phyloP scores from a whole-genome alignment of 2,888 invertebrate species.

The Tipula lateralis region DNA sequence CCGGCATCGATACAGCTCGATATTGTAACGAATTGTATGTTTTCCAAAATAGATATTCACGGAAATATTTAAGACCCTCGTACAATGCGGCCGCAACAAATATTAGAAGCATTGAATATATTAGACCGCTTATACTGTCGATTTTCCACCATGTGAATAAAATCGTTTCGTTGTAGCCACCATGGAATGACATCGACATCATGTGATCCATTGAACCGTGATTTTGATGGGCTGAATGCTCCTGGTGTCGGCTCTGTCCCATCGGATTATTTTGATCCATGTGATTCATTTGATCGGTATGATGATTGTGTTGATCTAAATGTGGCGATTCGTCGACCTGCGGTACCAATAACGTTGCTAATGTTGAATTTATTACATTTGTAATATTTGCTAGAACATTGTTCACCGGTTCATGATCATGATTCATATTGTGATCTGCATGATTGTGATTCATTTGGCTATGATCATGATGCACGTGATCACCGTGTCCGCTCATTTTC shows the following conservation, averaged over 20 bases:
- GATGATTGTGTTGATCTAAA: slow-evolving; percentile 20
- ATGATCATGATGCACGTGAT: background rate
- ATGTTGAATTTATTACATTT: background rate
- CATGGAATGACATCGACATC: slow-evolving; percentile 63
- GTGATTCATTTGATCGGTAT: background rate
- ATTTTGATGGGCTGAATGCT: slow-evolving; percentile 28
- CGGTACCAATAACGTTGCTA: background rate
- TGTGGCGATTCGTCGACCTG: background rate
- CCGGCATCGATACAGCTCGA: slow-evolving; percentile 76
- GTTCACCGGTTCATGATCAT: background rate
- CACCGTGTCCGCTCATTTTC: background rate
- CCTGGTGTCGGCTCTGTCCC: background rate
- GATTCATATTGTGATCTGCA: background rate
- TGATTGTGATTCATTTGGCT: slow-evolving; percentile 26
- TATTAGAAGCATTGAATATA: slow-evolving; percentile 87
- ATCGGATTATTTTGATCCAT: slow-evolving; percentile 7
- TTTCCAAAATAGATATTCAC: slow-evolving; percentile 80
- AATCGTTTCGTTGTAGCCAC: slow-evolving; percentile 68
- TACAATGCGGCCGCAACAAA: slow-evolving; percentile 89
- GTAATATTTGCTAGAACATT: background rate
- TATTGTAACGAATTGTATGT: slow-evolving; percentile 81
- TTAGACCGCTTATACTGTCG: slow-evolving; percentile 65
- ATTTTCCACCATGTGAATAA: slow-evolving; percentile 81
- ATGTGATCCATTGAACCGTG: slow-evolving; percentile 43
- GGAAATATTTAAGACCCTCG: slow-evolving; percentile 74